Conservation (phyloP, 1,140 invertebrate species). For the Drosophila lowei region DNA sequence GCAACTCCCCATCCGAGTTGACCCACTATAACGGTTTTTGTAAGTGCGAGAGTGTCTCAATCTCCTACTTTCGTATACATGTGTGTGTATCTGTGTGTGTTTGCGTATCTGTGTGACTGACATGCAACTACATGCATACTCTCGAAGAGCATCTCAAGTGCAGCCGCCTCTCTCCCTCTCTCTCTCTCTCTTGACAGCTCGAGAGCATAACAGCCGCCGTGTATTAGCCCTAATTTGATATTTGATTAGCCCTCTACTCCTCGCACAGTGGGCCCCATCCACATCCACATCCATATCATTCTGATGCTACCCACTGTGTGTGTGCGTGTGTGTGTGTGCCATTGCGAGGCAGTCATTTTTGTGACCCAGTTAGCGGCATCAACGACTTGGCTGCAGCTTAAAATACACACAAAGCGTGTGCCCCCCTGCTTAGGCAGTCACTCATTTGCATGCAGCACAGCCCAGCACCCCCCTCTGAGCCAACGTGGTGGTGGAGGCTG, state of each 20-base stretch:
- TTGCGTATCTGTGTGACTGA: constrained; percentile 11
- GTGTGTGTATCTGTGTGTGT: constrained; percentile 15
- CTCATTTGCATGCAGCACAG: constrained; percentile 11
- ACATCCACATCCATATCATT: not conserved
- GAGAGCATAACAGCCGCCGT: constrained; percentile 41
- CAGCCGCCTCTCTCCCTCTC: not conserved
- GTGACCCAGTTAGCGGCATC: constrained; percentile 65
- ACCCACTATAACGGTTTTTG: constrained; percentile 35
- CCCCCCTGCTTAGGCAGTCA: constrained; percentile 1
- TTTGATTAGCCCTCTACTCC: constrained; percentile 32
- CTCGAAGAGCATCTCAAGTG: constrained; percentile 42
- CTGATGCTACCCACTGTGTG: constrained; percentile 23
- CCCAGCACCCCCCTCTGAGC: constrained; percentile 10
- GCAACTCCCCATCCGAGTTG: constrained; percentile 20
- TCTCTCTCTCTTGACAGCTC: constrained; percentile 15
- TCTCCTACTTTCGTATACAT: not conserved
- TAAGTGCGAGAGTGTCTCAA: not conserved
- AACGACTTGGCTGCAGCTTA: constrained; percentile 30
- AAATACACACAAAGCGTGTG: constrained; percentile 30
- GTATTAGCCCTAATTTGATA: constrained; percentile 37
- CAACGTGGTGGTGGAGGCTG: not conserved
- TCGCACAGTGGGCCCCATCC: constrained; percentile 4
- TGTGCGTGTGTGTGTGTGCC: too few species aligned
- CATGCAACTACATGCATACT: constrained; percentile 41
- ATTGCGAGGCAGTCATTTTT: constrained; percentile 41